phyloP scores from a whole-genome alignment of 2,888 invertebrate genomes.

The Lasioglossum morio region DNA sequence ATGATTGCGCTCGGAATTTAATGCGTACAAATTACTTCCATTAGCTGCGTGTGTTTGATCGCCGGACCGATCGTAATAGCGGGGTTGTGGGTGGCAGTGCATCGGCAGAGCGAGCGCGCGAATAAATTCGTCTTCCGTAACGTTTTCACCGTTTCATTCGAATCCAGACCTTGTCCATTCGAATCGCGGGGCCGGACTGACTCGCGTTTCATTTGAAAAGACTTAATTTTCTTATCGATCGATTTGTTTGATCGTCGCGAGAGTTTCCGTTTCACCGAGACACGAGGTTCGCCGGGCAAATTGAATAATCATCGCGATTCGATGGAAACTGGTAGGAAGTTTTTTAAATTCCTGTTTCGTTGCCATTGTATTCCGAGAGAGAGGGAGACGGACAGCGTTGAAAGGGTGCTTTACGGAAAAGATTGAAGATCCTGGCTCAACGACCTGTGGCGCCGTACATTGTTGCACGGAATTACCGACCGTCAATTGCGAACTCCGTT shows the following conservation, averaged over 20 bases:
- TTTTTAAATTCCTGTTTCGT: constrained; percentile 16
- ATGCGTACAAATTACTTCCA: constrained; percentile 53
- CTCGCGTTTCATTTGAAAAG: neutral
- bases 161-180: neutral
- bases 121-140: constrained; percentile 1
- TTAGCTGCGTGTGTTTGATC: constrained; percentile 31
- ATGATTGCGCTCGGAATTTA: constrained; percentile 61
- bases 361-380: neutral
- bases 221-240: neutral
- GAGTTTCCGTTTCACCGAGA: neutral
- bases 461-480: constrained; percentile 73
- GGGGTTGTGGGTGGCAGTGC: constrained; percentile 3
- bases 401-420: constrained; percentile 39
- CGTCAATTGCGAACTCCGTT: constrained; percentile 77
- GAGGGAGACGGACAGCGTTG: neutral
- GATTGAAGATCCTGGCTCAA: constrained; percentile 63
- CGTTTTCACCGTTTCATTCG: neutral
- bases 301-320: constrained; percentile 34
- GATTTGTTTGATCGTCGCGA: neutral
- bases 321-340: constrained; percentile 11
- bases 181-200: neutral
- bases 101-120: neutral
- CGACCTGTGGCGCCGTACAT: constrained; percentile 69
- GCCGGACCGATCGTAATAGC: constrained; percentile 23
- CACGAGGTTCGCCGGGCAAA: neutral